Evolutionary conservation across 2,113 vertebrate genomes (phyloP).

Genomic region (Seriola aureovittata): DNA sequence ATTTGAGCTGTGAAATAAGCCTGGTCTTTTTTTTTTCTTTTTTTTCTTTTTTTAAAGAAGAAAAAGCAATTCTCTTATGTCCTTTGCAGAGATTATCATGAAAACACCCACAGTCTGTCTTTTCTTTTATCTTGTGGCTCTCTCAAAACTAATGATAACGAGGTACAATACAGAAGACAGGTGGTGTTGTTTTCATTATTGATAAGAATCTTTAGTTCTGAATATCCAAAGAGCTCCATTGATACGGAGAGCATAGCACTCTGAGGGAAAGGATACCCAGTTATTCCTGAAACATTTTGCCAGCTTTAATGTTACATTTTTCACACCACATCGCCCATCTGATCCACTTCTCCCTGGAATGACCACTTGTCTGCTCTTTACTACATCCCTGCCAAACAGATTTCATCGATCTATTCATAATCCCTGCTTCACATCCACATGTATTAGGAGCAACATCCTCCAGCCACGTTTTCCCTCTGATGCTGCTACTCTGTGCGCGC

Average conservation of each 20-base stretch:
- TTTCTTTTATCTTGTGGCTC: conserved; percentile 52
- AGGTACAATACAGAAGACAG: conserved; percentile 46
- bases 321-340: conserved; percentile 33
- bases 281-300: conserved; percentile 40
- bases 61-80: conserved; percentile 68
- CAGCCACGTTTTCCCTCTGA: conserved; percentile 70
- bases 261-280: conserved; percentile 5
- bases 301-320: conserved; percentile 55
- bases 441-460: conserved; percentile 75
- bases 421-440: conserved; percentile 70
- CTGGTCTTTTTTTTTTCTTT: conserved; percentile 30
- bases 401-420: conserved; percentile 72
- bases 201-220: conserved; percentile 48
- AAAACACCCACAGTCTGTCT: conserved; percentile 65
- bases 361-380: conserved; percentile 64
- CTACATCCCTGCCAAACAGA: conserved; percentile 53
- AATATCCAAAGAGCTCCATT: conserved; percentile 40
- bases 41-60: conserved; percentile 21
- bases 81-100: conserved; percentile 71
- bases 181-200: conserved; percentile 62
- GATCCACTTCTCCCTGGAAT: conserved; percentile 43
- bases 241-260: conserved; percentile 32
- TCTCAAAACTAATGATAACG: conserved; percentile 35
- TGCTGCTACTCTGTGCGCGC: conserved; percentile 76
- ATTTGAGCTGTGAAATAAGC: conserved; percentile 77